A percentile compares a stretch with the other conserved stretches of the same genome.
Conservation (phyloP, 2,888 invertebrate genomes). For the Thera britannica region DNA sequence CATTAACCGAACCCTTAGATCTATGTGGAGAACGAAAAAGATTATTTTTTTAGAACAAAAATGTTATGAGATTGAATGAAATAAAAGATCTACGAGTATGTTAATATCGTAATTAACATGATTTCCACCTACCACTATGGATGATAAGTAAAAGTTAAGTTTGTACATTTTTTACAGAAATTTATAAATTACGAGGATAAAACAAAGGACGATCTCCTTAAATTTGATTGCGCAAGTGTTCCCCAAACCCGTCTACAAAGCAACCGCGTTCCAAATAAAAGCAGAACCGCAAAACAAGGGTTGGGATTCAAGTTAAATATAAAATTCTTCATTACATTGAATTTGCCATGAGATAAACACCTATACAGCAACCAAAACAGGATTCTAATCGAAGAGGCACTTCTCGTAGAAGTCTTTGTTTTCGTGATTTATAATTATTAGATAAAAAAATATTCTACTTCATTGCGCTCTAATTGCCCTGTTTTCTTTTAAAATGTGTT, state of each 20-base stretch:
- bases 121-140: too few species aligned
- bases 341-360: background rate
- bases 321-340: constrained; percentile 1
- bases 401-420: background rate
- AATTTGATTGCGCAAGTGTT: background rate
- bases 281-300: constrained; percentile 11
- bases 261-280: constrained; percentile 5
- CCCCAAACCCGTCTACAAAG: background rate
- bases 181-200: background rate
- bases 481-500: too few species aligned
- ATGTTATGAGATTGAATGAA: too few species aligned
- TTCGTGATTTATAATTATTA: background rate
- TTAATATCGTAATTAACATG: too few species aligned
- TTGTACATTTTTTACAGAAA: background rate
- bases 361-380: background rate
- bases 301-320: constrained; percentile 9
- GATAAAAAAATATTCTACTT: too few species aligned
- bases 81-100: too few species aligned
- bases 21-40: too few species aligned
- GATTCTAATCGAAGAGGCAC: background rate
- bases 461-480: too few species aligned
- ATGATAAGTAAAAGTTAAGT: too few species aligned
- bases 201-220: background rate
- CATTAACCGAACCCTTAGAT: too few species aligned
- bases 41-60: too few species aligned